phyloP scores from a whole-genome alignment of 2,888 invertebrate species.

The Dynastes grantii region DNA sequence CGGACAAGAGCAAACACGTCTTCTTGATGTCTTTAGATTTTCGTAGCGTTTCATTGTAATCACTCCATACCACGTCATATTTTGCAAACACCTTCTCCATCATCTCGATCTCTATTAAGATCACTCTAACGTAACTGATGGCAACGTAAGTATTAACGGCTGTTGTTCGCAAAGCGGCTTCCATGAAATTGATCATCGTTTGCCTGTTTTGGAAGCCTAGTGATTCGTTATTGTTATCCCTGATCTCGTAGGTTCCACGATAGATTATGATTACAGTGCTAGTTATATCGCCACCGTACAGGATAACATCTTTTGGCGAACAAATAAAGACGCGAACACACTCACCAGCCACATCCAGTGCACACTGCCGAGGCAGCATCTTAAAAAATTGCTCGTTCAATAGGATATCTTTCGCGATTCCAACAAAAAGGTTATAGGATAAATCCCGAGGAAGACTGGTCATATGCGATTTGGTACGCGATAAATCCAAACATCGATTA shows the following conservation, averaged over 20 bases:
- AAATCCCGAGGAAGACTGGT: constrained; percentile 40
- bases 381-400: constrained; percentile 22
- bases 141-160: constrained; percentile 45
- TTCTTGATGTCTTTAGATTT: constrained; percentile 19
- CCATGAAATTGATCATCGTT: constrained; percentile 26
- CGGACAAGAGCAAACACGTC: constrained; percentile 8
- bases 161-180: constrained; percentile 20
- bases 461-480: background rate
- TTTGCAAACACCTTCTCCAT: constrained; percentile 28
- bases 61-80: constrained; percentile 1
- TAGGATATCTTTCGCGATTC: constrained; percentile 16
- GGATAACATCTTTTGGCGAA: constrained; percentile 51
- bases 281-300: constrained; percentile 49
- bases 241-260: constrained; percentile 31
- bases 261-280: constrained; percentile 35
- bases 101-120: constrained; percentile 25
- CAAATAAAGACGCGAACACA: constrained; percentile 15
- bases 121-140: constrained; percentile 22
- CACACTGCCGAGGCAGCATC: constrained; percentile 34
- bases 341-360: constrained; percentile 33
- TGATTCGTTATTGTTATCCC: background rate
- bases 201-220: constrained; percentile 11
- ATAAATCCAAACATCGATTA: constrained; percentile 45
- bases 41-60: constrained; percentile 31
- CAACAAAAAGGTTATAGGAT: constrained; percentile 23